phyloP scores from a whole-genome alignment of 2,888 invertebrate genomes.

The Metallyticus violacea region DNA sequence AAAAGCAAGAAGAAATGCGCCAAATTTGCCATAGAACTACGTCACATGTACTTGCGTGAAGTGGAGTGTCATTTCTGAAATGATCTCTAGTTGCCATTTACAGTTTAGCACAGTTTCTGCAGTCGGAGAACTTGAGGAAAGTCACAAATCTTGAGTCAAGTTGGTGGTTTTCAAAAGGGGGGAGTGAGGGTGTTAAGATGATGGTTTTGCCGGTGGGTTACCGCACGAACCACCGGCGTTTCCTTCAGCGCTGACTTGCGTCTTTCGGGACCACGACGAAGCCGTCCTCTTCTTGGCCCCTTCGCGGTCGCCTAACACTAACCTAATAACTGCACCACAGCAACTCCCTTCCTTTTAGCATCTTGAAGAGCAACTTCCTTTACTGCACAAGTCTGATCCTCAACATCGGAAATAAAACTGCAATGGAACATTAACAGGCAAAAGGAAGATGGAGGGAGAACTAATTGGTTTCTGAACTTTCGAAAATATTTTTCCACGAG shows the following conservation, averaged over 20 bases:
- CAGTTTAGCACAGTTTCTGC: neutral
- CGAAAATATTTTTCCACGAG: no score
- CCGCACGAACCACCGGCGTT: neutral
- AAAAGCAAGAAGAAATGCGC: no score
- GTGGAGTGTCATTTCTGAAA: neutral
- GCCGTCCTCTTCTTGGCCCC: neutral
- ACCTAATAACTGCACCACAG: constrained; percentile 14
- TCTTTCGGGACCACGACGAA: neutral
- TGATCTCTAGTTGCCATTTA: neutral
- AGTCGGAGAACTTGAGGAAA: neutral
- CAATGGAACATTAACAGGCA: no score
- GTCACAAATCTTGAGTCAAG: neutral
- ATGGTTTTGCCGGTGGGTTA: neutral
- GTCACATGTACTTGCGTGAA: neutral
- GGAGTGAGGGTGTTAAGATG: neutral
- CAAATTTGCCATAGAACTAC: no score
- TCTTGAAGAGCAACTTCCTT: neutral
- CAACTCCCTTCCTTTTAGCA: neutral
- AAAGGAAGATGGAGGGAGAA: no score
- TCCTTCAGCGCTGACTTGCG: neutral
- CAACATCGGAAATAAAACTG: neutral
- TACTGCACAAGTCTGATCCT: neutral
- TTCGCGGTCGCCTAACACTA: neutral
- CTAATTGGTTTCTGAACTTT: no score
- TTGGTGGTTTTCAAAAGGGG: no score